These are phyloP conservation scores for Catharus ustulatus DNA, from an alignment of 2,797 vertebrate species.

Conservation along the genomic window DNA sequence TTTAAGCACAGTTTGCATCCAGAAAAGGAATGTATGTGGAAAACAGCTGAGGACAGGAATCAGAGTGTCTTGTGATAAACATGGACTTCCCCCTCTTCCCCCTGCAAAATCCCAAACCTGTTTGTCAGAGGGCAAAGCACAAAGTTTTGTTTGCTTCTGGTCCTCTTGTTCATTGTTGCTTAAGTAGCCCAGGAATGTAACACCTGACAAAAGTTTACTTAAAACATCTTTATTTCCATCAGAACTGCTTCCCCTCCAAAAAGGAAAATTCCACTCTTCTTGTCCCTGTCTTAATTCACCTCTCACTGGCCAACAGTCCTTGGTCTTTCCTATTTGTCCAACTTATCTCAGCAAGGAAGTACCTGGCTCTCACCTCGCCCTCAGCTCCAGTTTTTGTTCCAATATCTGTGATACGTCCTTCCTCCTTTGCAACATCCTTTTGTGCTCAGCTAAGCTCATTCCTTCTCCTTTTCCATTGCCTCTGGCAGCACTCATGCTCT, in stretches of 20 bases:
- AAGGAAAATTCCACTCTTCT: constrained; percentile 27
- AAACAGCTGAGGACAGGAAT: neutral
- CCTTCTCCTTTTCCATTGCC: neutral
- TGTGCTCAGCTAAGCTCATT: neutral
- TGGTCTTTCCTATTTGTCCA: neutral
- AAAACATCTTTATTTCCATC: neutral
- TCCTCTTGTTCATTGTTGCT: neutral
- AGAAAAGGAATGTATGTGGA: neutral
- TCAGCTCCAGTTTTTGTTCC: neutral
- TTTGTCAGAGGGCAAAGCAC: neutral
- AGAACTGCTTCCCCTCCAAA: neutral
- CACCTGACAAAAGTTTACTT: constrained; percentile 10
- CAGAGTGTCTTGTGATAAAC: neutral
- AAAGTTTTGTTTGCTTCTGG: neutral
- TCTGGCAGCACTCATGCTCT: neutral
- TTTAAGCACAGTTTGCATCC: neutral
- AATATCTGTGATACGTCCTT: neutral
- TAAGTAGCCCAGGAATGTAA: neutral
- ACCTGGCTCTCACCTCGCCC: neutral
- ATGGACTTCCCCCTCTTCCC: neutral
- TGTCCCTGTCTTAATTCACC: neutral
- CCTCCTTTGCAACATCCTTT: neutral
- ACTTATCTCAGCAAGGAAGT: constrained; percentile 8
- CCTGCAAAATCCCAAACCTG: neutral
- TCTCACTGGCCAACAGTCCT: neutral